A percentile compares a stretch with the other conserved stretches of the same genome.
These are phyloP conservation scores for Lycodopsis pacificus DNA, from an alignment of 2,797 vertebrate genomes.

Conservation along the genomic window DNA sequence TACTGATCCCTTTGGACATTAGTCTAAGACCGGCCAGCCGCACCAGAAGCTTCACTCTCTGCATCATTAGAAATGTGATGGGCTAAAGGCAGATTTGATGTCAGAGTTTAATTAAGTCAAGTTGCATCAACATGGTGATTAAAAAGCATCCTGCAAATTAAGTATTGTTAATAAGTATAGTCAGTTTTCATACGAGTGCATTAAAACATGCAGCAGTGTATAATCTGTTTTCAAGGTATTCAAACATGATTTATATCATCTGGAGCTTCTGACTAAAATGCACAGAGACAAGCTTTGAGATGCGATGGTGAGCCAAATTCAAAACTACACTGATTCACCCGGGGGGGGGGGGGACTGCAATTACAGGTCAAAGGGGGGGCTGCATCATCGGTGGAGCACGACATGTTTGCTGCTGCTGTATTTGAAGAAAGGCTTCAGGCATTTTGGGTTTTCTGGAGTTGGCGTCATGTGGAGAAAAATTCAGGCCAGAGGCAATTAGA, in stretches of 20 bases:
- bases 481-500: constrained; percentile 52
- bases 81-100: constrained; percentile 36
- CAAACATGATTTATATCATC: constrained; percentile 30
- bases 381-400: constrained; percentile 33
- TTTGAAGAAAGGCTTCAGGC: constrained; percentile 43
- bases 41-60: constrained; percentile 21
- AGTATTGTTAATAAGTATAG: no score
- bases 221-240: constrained; percentile 37
- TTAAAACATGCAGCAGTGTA: constrained; percentile 6
- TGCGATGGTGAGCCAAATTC: constrained; percentile 35
- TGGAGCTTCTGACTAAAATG: constrained; percentile 32
- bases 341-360: constrained; percentile 24
- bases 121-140: constrained; percentile 51
- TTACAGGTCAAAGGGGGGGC: constrained; percentile 48
- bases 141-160: constrained; percentile 39
- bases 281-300: constrained; percentile 34
- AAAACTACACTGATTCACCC: constrained; percentile 45
- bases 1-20: constrained; percentile 51
- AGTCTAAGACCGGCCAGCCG: constrained; percentile 4
- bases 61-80: constrained; percentile 31
- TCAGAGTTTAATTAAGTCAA: constrained; percentile 44
- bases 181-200: constrained; percentile 40
- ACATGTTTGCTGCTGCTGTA: constrained; percentile 43
- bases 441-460: constrained; percentile 42
- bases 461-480: constrained; percentile 32